Base-by-base conservation (phyloP, 2,113 vertebrate species). In the Onychorhynchus coronatus region DNA sequence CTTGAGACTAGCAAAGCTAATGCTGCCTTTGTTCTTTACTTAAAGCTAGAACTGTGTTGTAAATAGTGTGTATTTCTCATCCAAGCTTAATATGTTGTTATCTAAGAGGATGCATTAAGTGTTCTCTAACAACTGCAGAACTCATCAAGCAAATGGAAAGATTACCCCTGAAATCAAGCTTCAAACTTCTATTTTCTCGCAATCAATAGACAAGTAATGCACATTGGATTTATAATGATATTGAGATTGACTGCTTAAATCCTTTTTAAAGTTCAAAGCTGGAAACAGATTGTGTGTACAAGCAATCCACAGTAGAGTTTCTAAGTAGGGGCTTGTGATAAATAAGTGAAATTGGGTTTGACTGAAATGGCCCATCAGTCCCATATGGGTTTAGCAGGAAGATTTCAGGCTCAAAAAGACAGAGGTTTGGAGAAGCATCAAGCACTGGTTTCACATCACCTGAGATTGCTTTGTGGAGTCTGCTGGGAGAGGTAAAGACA, bases 211-310 rank as follows among this genome's bases (percentile, higher is more conserved):
- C 98, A 97, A 75, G 97, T 98, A 98, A 98, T 97, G 88, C 96
- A 96, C 1, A 89, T 96, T 98, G 98, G 98, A 98, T 98, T 98
- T 98, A 98, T 98, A 98, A 98, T 98, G 98, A 98, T 99, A 99
- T 98, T 98, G 98, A 98, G 98, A 98, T 98, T 98, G 98, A 98
- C 98, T 97, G 98, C 97, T 98, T 97, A 98, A 99, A 99, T 99
- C 98, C 98, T 97, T 98, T 98, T 96, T 97, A 96, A 98, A 98
- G 97, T 98, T 98, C 97, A 98, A 98, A 98, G 98, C 98, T 97
- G 98, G 97, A 97, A 98, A 97, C 97, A 98, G 97, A 97, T 98
- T 97, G 96, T 98, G 95, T 96, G 97, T 97, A 98, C 96, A 98
- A 97, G 97, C 97, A 98, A 98, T 98, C 96, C 96, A 97, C 97